Evolutionary conservation across 2,888 invertebrate genomes (phyloP).

Genomic region (Macrosoma leucophasiata): DNA sequence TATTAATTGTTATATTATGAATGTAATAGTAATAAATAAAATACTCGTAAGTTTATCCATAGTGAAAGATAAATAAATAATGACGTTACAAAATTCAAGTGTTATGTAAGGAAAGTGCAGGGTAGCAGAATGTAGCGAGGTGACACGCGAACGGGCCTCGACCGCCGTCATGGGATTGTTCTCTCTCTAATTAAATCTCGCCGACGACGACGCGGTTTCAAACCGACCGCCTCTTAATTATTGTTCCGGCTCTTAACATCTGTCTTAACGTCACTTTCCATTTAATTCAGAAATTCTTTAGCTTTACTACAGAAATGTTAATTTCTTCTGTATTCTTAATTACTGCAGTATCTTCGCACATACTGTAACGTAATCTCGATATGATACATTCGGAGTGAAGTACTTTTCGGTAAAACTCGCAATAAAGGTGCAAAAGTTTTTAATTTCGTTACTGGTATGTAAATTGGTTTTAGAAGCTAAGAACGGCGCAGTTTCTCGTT

Average conservation of each 20-base stretch:
- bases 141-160: constrained; percentile 1
- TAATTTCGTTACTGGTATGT: constrained; percentile 66
- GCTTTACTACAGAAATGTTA: constrained; percentile 4
- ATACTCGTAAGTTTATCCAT: too few relatives aligned
- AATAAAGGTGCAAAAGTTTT: constrained; percentile 51
- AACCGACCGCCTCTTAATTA: constrained; percentile 73
- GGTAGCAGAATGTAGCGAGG: too few relatives aligned
- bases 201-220: constrained; percentile 64
- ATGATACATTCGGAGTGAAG: constrained; percentile 8
- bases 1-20: too few relatives aligned
- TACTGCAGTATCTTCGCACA: constrained; percentile 20
- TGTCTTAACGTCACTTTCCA: constrained; percentile 69
- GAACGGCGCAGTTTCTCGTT: constrained; percentile 54
- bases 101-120: background rate
- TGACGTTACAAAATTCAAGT: too few relatives aligned
- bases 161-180: constrained; percentile 40
- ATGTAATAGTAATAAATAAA: too few relatives aligned
- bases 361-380: constrained; percentile 8
- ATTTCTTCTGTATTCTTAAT: constrained; percentile 39
- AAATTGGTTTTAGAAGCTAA: constrained; percentile 68
- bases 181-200: constrained; percentile 73
- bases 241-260: constrained; percentile 71
- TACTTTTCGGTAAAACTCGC: constrained; percentile 8
- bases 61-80: too few relatives aligned
- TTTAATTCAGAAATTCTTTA: constrained; percentile 62